A percentile compares a stretch with the other conserved stretches of the same genome.
Conservation (phyloP, 2,113 vertebrate genomes). For the Catharus minimus region DNA sequence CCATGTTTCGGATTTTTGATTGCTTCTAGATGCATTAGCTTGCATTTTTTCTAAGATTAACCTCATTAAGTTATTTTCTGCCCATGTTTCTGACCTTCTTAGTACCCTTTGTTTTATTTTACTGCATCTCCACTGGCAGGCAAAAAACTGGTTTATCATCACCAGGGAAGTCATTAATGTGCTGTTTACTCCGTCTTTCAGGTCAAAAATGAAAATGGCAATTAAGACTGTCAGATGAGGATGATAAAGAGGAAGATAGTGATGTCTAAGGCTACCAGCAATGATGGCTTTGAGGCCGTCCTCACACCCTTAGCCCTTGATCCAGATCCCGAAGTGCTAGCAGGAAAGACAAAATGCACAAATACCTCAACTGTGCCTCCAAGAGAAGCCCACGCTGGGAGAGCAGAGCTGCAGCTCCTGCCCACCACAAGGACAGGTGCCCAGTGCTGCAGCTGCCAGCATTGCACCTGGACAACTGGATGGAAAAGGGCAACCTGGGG, state of each 20-base stretch:
- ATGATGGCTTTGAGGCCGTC: neutral
- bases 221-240: neutral
- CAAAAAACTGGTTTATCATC: neutral
- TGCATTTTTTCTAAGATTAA: neutral
- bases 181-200: conserved; percentile 17
- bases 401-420: neutral
- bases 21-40: neutral
- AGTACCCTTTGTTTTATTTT: neutral
- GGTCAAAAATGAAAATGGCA: conserved; percentile 3
- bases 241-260: neutral
- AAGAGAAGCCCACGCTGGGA: neutral
- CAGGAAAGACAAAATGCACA: neutral
- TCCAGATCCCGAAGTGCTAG: neutral
- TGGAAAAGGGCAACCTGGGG: neutral
- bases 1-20: neutral
- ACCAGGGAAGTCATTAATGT: neutral
- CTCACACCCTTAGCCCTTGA: neutral
- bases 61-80: conserved; percentile 1
- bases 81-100: neutral
- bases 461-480: neutral
- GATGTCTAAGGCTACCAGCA: neutral
- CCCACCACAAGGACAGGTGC: neutral
- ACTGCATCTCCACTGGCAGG: neutral
- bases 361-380: neutral
- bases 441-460: neutral